These are phyloP conservation scores for Toxostoma redivivum DNA, from an alignment of 2,113 vertebrate genomes.

Conservation along the genomic window DNA sequence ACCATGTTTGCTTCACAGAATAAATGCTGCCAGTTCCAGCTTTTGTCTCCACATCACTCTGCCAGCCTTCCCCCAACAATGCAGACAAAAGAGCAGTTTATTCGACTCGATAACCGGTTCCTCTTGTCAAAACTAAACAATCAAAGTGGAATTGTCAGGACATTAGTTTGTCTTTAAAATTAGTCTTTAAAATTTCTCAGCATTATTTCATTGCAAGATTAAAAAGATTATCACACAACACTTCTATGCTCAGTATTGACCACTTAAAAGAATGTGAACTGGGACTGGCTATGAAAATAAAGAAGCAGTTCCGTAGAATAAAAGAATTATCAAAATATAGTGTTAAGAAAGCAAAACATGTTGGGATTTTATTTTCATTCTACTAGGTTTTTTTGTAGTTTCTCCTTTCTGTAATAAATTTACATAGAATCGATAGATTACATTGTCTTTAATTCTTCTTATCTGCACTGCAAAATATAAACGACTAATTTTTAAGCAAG, in stretches of 20 bases:
- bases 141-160: background rate
- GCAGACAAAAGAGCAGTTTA: background rate
- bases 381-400: background rate
- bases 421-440: background rate
- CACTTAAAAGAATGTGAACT: background rate
- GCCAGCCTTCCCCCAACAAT: rapidly evolving
- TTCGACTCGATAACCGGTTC: rapidly evolving
- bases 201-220: background rate
- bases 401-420: background rate
- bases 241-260: background rate
- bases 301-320: background rate
- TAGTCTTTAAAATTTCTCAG: background rate
- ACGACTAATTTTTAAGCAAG: background rate
- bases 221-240: background rate
- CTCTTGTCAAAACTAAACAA: background rate
- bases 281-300: background rate
- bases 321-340: background rate
- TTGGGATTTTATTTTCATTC: background rate
- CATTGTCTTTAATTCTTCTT: background rate
- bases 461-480: background rate
- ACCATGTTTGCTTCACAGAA: background rate
- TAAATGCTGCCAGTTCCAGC: background rate
- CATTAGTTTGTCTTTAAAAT: background rate
- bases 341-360: background rate
- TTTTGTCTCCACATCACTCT: background rate